Percentiles rank a stretch among this genome's conserved stretches.
phyloP scores from a whole-genome alignment of 2,888 invertebrate genomes.

The Rhamnusium bicolor region DNA sequence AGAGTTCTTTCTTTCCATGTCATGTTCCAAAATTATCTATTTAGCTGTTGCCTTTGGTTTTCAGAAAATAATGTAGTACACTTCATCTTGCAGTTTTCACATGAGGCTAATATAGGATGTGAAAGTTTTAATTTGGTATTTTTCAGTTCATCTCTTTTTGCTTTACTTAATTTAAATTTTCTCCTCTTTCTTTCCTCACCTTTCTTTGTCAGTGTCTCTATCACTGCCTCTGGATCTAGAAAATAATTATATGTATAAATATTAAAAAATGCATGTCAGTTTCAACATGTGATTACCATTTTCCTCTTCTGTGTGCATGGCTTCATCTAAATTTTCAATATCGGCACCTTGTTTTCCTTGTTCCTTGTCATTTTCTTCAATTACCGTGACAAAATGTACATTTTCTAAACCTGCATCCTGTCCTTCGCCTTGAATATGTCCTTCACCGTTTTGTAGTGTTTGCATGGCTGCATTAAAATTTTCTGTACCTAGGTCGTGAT shows the following conservation, averaged over 20 bases:
- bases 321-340: background rate
- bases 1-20: background rate
- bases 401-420: conserved; percentile 3
- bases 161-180: background rate
- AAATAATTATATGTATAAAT: background rate
- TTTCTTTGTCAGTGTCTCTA: background rate
- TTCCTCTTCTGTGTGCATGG: background rate
- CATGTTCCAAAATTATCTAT: background rate
- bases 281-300: background rate
- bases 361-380: conserved; percentile 3
- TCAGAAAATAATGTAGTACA: conserved; percentile 1
- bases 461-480: background rate
- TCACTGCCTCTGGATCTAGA: conserved; percentile 1
- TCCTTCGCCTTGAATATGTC: background rate
- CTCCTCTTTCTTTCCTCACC: background rate
- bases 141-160: background rate
- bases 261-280: conserved; percentile 1
- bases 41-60: background rate
- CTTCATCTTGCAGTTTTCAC: background rate
- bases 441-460: background rate
- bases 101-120: background rate
- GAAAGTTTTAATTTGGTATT: background rate
- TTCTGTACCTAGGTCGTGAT: background rate
- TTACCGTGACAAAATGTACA: background rate
- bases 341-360: background rate